Evolutionary conservation across 2,113 vertebrate genomes (phyloP).

Genomic region (Tachuris rubrigastra): DNA sequence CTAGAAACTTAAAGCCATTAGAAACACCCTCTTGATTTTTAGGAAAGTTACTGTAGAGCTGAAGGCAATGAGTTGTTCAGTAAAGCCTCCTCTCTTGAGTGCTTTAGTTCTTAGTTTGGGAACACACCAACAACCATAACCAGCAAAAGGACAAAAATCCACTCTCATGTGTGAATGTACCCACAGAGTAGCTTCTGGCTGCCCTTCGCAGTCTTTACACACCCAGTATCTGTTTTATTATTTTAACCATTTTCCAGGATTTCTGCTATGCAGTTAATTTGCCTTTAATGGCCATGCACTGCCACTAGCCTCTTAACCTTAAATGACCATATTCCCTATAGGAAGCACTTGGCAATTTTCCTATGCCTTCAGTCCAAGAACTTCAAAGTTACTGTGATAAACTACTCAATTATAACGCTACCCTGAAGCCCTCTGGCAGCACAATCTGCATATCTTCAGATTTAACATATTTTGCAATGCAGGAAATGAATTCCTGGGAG

Average conservation of each 20-base stretch:
- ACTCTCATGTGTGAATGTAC: neutral
- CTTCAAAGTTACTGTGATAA: slow-evolving; percentile 51
- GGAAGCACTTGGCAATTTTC: slow-evolving; percentile 14
- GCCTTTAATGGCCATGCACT: neutral
- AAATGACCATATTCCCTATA: slow-evolving; percentile 28
- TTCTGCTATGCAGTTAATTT: neutral
- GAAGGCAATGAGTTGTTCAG: neutral
- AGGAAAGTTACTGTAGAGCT: neutral
- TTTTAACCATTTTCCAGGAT: neutral
- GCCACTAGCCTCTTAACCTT: slow-evolving; percentile 25
- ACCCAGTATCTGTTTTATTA: neutral
- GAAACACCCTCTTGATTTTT: neutral
- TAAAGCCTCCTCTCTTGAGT: neutral
- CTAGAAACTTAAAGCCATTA: neutral
- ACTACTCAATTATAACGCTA: slow-evolving; percentile 10
- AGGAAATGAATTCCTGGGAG: slow-evolving; percentile 33
- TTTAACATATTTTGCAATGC: slow-evolving; percentile 32
- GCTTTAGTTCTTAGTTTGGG: neutral
- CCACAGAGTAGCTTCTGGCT: neutral
- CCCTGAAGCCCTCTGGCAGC: slow-evolving; percentile 48
- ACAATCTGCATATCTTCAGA: slow-evolving; percentile 57
- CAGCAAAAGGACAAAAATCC: neutral
- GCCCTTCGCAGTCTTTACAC: neutral
- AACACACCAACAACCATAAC: neutral
- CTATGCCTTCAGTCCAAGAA: slow-evolving; percentile 21